Percentiles rank a stretch among this genome's conserved stretches.
Evolutionary conservation across 2,113 vertebrate genomes (phyloP).

Genomic region (Scolopax mira): DNA sequence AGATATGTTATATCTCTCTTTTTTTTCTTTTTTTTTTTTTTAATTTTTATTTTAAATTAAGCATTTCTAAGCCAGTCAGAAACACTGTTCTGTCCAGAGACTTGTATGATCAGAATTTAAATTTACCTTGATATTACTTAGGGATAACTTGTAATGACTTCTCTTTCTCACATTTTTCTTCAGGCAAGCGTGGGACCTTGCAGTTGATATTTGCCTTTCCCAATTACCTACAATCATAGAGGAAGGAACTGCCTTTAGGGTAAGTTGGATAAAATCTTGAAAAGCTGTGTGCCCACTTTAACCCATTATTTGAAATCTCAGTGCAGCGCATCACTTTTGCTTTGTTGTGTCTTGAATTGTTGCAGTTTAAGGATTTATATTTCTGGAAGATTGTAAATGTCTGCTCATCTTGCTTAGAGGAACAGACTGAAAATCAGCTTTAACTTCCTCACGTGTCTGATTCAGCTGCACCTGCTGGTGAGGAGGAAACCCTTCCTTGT

Average conservation of each 20-base stretch:
- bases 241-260: conserved; percentile 95
- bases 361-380: background rate
- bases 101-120: background rate
- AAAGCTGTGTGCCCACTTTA: background rate
- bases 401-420: background rate
- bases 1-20: accelerated
- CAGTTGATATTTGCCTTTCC: conserved; percentile 97
- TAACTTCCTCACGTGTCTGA: background rate
- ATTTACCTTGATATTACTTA: background rate
- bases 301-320: accelerated
- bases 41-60: too few species aligned
- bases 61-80: background rate
- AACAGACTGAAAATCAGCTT: background rate
- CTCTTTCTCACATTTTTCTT: background rate
- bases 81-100: accelerated
- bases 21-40: too few species aligned
- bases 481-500: background rate
- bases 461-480: background rate
- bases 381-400: background rate
- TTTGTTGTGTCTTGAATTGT: background rate
- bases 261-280: conserved; percentile 63
- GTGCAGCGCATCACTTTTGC: accelerated
- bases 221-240: conserved; percentile 98
- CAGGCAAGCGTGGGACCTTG: conserved; percentile 99
- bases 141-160: background rate